phyloP scores from a whole-genome alignment of 2,888 invertebrate genomes.

The Heliconius cydno region DNA sequence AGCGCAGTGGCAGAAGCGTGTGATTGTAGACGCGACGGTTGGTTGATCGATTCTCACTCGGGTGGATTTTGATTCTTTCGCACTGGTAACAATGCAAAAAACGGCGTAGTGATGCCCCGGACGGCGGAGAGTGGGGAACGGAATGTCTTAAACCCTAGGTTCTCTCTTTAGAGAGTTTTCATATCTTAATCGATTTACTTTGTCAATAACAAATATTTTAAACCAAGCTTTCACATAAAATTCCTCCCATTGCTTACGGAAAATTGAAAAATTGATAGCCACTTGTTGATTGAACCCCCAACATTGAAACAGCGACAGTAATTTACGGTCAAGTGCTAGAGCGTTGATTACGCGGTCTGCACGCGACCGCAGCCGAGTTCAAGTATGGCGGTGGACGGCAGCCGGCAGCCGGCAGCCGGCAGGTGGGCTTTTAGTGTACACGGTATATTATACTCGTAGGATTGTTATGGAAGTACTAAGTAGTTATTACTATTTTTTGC shows the following conservation, averaged over 20 bases:
- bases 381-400: constrained; percentile 30
- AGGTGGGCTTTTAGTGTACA: constrained; percentile 24
- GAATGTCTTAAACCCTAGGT: no score
- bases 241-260: background rate
- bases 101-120: no score
- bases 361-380: constrained; percentile 46
- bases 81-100: no score
- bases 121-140: no score
- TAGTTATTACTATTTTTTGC: background rate
- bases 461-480: background rate
- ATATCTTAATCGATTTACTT: background rate
- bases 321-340: constrained; percentile 40
- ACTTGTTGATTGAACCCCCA: constrained; percentile 40
- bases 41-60: no score
- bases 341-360: constrained; percentile 37
- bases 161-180: background rate
- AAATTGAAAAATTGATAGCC: background rate
- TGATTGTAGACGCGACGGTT: no score
- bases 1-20: no score
- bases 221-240: background rate
- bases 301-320: constrained; percentile 36
- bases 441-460: background rate
- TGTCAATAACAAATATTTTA: background rate
- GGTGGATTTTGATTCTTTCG: background rate
- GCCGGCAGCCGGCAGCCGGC: constrained; percentile 30